phyloP scores from a whole-genome alignment of 1,140 invertebrate species.

The Rhynchophorus ferrugineus region DNA sequence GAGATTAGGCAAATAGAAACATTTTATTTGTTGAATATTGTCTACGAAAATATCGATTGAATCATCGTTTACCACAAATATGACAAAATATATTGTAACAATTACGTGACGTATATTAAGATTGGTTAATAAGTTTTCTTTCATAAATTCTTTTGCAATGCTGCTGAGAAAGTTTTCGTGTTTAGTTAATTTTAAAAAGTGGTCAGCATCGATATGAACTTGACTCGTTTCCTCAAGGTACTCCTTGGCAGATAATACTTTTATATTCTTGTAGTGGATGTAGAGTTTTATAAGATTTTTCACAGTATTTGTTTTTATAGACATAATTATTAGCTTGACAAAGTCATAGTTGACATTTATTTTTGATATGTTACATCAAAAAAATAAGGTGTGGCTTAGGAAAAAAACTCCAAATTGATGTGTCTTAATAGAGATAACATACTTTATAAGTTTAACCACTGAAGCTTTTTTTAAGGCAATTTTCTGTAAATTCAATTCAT shows the following conservation, averaged over 20 bases:
- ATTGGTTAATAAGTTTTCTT: slow-evolving; percentile 19
- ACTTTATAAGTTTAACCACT: no score
- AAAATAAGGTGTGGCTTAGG: no score
- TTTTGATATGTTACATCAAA: no score
- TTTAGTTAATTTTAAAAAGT: slow-evolving; percentile 12
- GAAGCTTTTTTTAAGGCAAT: no score
- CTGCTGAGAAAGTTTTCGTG: slow-evolving; percentile 19
- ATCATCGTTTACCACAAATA: slow-evolving; percentile 25
- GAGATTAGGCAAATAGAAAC: slow-evolving; percentile 20
- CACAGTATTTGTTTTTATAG: no score
- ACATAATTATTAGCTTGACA: no score
- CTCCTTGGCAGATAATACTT: neutral
- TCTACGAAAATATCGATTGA: slow-evolving; percentile 33
- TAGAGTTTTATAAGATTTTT: slow-evolving; percentile 1
- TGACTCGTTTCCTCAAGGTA: neutral
- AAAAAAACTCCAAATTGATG: no score
- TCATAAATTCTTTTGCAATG: slow-evolving; percentile 12
- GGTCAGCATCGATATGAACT: slow-evolving; percentile 2
- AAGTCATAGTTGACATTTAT: no score
- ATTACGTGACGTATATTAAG: slow-evolving; percentile 26
- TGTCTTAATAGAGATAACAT: no score
- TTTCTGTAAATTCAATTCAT: no score
- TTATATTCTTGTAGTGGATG: neutral
- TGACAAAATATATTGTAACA: slow-evolving; percentile 23
- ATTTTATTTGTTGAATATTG: slow-evolving; percentile 41